Base-by-base conservation (phyloP, 2,888 invertebrate species). In the Heliconius sara region DNA sequence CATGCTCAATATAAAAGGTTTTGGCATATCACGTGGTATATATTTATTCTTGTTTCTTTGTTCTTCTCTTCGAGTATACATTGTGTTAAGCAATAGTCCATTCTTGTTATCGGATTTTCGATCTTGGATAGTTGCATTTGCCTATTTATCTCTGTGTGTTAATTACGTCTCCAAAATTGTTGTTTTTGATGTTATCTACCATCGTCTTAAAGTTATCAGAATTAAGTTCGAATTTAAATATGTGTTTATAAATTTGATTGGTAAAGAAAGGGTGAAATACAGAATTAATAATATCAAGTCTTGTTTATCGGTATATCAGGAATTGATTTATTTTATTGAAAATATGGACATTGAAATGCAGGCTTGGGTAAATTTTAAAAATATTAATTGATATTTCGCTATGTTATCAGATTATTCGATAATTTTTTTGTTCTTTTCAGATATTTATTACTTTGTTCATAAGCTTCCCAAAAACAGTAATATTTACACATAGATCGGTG, bases 171-270 rank as follows among this genome's bases (percentile, higher is more conserved):
- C 76, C 3, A 77, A 77, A 60, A 22, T 77, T 19, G 19, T 77
- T 12, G 34, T 77, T 60, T 77, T 77, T 27, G 76, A 77, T 39
- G 57, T 68, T 1, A 27, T 70, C 25, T 77, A 77, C 16, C 57
- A 77, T 60, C 34, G 34, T 12, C 16, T 77, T 1, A 77, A 77
- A 77, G 25, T 27, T 19, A 60, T 68, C 5, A 77, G 68, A 43
- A 70, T 60, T 34, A 68, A 77, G 25, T 68, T 77, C 39, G 70
- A 77, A 60, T 57, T 34, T 47, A 77, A 70, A 60, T 68, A 67
- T 25, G 39, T 60, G 3, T 39, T 27, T 39, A 27, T 68, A 60
- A 77, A 70, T 22, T 19, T 60, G n/a, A 60, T 77, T 77, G 76
- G 76, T 16, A 77, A 27, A 27, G 68, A 68, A 25, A 77, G 76